Percentiles rank a stretch among this genome's conserved stretches.
Evolutionary conservation across 1,140 invertebrate genomes (phyloP).

Genomic region (Drosophila yakuba): DNA sequence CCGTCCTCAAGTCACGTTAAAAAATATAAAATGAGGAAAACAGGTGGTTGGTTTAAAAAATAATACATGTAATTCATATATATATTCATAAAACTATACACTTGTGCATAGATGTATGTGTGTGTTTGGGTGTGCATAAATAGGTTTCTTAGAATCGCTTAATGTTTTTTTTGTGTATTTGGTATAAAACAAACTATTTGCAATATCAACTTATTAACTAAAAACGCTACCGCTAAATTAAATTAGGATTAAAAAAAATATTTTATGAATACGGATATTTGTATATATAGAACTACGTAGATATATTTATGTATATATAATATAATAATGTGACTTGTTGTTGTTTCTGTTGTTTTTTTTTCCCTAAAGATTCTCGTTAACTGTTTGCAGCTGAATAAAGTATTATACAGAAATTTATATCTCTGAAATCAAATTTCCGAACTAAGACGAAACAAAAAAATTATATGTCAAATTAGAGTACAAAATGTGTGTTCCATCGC

Average conservation of each 20-base stretch:
- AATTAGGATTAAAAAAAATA: conserved; percentile 43
- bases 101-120: conserved; percentile 55
- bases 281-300: conserved; percentile 18
- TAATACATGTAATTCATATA: conserved; percentile 56
- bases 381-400: conserved; percentile 12
- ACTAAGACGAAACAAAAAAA: conserved; percentile 23
- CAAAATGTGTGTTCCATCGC: conserved; percentile 27
- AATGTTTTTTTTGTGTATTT: conserved; percentile 63
- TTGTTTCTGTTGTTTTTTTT: conserved; percentile 48
- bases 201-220: conserved; percentile 45
- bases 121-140: conserved; percentile 51
- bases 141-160: conserved; percentile 58
- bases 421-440: conserved; percentile 40
- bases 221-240: conserved; percentile 71
- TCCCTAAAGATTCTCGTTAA: conserved; percentile 12
- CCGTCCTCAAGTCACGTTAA: conserved; percentile 25
- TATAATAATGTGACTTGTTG: conserved; percentile 72
- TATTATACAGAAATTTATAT: background rate
- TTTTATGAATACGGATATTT: conserved; percentile 33
- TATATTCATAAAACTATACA: conserved; percentile 64
- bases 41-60: conserved; percentile 52
- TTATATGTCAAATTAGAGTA: conserved; percentile 8
- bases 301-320: conserved; percentile 13
- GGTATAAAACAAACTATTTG: conserved; percentile 76
- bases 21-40: conserved; percentile 29